Base-by-base conservation (phyloP, 2,888 invertebrate species). In the Smittia sp. region DNA sequence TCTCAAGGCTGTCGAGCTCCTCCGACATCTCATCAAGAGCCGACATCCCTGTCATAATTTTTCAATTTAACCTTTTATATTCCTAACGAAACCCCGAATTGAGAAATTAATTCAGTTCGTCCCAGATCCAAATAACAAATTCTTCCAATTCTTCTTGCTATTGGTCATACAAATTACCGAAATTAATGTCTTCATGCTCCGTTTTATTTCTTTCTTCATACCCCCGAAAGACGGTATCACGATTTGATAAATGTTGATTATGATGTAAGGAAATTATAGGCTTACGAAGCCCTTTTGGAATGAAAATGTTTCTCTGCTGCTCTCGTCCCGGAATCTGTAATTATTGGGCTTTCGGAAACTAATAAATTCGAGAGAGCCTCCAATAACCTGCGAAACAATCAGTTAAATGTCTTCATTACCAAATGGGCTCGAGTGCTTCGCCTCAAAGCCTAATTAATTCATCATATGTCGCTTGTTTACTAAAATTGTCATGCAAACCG, bases 161-260 rank as follows among this genome's bases (percentile, higher is more conserved):
- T 62, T 54, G 69, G 69, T 70, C 52, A 70, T 52, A 70, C 69
- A 70, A 70, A 54, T 70, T 70, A 70, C 68, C 46, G 15, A 46
- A 68, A 68, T 68, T 68, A 68, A 68, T 68, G 46, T 68, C 68
- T 20, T 68, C 46, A 20, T 68, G 24, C 46, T 70, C 69, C 27
- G 13, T 54, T 52, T 65, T 27, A 32, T 32, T 32, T 32, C 32
- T 32, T 9, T 65, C 15, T 25, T 27, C 32, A 32, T 13, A 25
- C 22, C 27, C 11, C 27, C 24, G 18, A 46, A 68, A 68, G n/a
- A 58, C n/a, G 18, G 58, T 68, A 41, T 54, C 27, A 70, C 27
- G 69, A 54, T 54, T 32, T 72, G 72, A 72, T 72, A 72, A 72
- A 72, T 72, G 72, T 62, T 72, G 72, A 72, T 72, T 72, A 72